phyloP scores from a whole-genome alignment of 2,888 invertebrate genomes.

The Cheilosia grossa region DNA sequence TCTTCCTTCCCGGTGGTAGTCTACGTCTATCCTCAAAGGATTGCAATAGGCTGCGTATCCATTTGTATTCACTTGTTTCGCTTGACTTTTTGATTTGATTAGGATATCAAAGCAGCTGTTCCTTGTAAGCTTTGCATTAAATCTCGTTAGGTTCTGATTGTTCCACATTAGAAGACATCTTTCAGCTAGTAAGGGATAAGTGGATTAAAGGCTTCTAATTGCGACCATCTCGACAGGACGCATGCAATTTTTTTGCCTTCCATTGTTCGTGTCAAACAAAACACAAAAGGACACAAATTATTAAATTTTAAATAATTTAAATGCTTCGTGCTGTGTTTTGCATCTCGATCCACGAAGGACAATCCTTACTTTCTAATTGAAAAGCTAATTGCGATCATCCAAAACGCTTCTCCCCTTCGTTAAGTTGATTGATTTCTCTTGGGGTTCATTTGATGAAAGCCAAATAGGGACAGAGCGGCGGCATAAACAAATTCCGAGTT shows the following conservation, averaged over 20 bases:
- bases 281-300: constrained; percentile 17
- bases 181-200: constrained; percentile 23
- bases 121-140: neutral
- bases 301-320: constrained; percentile 28
- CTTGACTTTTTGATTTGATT: constrained; percentile 32
- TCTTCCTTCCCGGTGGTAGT: neutral
- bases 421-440: constrained; percentile 67
- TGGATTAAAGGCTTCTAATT: constrained; percentile 38
- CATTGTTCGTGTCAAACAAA: neutral
- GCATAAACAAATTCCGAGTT: constrained; percentile 39
- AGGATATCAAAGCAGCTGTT: constrained; percentile 18
- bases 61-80: constrained; percentile 15
- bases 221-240: constrained; percentile 28
- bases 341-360: neutral
- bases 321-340: neutral
- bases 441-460: constrained; percentile 57
- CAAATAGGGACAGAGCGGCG: neutral
- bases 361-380: constrained; percentile 24
- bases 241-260: neutral
- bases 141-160: constrained; percentile 18
- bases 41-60: neutral
- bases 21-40: constrained; percentile 3
- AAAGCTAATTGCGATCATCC: constrained; percentile 40
- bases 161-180: neutral
- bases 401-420: constrained; percentile 6